Evolutionary conservation across 1,140 invertebrate genomes (phyloP).

Genomic region (Penaeus japonicus): DNA sequence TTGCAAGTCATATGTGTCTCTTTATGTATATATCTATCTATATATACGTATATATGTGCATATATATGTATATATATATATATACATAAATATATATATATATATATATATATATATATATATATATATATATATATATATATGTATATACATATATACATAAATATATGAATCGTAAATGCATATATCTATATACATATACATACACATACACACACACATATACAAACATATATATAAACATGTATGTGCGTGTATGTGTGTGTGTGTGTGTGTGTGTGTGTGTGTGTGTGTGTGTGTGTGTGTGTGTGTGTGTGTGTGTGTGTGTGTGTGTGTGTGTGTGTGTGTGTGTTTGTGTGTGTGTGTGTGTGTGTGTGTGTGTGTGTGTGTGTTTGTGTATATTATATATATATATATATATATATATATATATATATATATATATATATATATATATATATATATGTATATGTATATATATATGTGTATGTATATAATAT

Average conservation of each 20-base stretch:
- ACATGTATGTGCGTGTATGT: background rate
- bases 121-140: background rate
- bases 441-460: constrained; percentile 1
- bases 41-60: no score
- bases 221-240: background rate
- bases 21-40: no score
- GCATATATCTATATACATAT: background rate
- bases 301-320: background rate
- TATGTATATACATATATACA: background rate
- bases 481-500: background rate
- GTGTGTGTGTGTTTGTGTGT: background rate
- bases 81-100: no score
- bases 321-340: background rate
- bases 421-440: background rate
- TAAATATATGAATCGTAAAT: background rate
- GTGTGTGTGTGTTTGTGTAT: background rate
- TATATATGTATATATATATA: no score
- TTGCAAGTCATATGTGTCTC: no score
- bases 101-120: no score
- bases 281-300: background rate
- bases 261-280: background rate
- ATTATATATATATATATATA: background rate
- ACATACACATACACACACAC: no score
- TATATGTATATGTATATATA: background rate
- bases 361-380: background rate